Evolutionary conservation across 2,797 vertebrate genomes (phyloP).

Genomic region (Cynodonichthys magdalenae): DNA sequence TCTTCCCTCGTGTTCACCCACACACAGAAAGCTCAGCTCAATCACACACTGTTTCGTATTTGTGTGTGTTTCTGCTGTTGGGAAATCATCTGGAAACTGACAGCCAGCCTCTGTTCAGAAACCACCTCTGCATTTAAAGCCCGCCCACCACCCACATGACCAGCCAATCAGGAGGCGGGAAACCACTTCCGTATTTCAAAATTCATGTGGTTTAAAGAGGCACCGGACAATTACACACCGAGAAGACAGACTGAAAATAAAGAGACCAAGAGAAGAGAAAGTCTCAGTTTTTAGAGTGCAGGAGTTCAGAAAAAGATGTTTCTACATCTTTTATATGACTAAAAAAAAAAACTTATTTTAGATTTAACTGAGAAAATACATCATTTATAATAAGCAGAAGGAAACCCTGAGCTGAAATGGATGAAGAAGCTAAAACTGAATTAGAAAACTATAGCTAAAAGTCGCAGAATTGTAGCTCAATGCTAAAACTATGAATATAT

Average conservation of each 20-base stretch:
- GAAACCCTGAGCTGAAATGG: no score
- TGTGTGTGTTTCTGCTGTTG: conserved; percentile 6
- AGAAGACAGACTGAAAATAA: conserved; percentile 17
- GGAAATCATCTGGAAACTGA: conserved; percentile 55
- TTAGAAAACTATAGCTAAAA: no score
- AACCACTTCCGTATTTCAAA: conserved; percentile 71
- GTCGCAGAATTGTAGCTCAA: no score
- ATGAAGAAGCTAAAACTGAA: no score
- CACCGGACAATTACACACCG: conserved; percentile 45
- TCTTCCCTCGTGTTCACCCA: conserved; percentile 40
- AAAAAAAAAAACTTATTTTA: neutral
- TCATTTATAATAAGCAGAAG: neutral
- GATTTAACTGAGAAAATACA: no score
- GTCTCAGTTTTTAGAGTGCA: conserved; percentile 9
- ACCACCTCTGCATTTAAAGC: conserved; percentile 26
- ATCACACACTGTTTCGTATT: conserved; percentile 29
- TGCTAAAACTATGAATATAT: no score
- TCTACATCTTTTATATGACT: no score
- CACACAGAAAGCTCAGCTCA: conserved; percentile 44
- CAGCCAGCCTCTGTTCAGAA: conserved; percentile 42
- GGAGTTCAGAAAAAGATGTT: neutral
- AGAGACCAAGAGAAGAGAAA: conserved; percentile 27
- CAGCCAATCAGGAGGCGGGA: conserved; percentile 69
- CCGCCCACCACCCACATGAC: conserved; percentile 54
- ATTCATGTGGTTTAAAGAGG: conserved; percentile 73